Conservation (phyloP, 2,113 vertebrate species). For the Benitochromis conjunctus region DNA sequence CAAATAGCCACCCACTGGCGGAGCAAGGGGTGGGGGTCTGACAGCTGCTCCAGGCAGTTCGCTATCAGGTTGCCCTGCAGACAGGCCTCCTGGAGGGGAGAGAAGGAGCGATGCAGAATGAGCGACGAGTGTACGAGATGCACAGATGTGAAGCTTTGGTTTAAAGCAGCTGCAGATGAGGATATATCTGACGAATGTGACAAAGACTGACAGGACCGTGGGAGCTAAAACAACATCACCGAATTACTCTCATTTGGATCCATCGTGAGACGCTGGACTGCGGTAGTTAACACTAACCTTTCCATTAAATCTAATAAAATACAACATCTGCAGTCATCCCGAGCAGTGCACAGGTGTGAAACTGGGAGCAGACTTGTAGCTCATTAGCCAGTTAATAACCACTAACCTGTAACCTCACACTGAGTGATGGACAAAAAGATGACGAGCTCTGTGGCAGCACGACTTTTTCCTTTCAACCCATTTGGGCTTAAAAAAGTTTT, state of each 20-base stretch:
- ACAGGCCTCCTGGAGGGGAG: constrained; percentile 84
- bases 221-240: background rate
- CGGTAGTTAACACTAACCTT: background rate
- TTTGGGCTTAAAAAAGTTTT: background rate
- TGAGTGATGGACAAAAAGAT: background rate
- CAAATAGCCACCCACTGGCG: constrained; percentile 99
- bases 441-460: background rate
- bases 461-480: background rate
- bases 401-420: constrained; percentile 20
- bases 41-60: constrained; percentile 96
- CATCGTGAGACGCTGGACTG: background rate
- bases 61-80: constrained; percentile 96
- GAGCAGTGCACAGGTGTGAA: background rate
- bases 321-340: background rate
- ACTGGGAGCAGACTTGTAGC: background rate
- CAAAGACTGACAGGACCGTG: background rate
- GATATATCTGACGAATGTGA: background rate
- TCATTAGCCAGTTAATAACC: constrained; percentile 33
- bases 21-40: constrained; percentile 90
- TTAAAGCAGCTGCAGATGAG: background rate
- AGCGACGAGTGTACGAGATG: background rate
- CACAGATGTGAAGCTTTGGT: background rate
- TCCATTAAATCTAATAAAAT: background rate
- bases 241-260: background rate
- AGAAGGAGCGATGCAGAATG: background rate